Percentiles rank a stretch among this genome's conserved stretches.
Evolutionary conservation across 2,888 invertebrate genomes (phyloP).

Genomic region (Tridacna gigas): DNA sequence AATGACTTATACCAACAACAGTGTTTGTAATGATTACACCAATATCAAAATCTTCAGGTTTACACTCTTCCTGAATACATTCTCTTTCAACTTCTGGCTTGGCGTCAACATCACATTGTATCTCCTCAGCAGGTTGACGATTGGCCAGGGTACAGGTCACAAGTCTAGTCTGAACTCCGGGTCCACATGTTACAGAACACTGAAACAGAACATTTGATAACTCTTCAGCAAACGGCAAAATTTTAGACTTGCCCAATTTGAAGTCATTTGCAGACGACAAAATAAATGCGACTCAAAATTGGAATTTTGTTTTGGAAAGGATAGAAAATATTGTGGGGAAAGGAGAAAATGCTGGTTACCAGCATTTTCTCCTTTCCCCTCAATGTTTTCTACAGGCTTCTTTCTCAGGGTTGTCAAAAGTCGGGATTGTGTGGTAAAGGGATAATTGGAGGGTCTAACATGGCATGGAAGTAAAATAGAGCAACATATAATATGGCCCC

Average conservation of each 20-base stretch:
- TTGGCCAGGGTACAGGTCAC: constrained; percentile 87
- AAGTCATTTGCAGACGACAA: no score
- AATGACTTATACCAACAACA: constrained; percentile 79
- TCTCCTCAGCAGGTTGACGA: constrained; percentile 73
- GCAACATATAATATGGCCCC: no score
- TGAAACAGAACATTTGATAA: constrained; percentile 50
- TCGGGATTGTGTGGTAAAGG: no score
- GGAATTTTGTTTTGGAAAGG: no score
- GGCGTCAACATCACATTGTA: constrained; percentile 74
- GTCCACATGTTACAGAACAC: constrained; percentile 89
- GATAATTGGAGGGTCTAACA: no score
- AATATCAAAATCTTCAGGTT: constrained; percentile 71
- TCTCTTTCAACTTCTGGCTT: constrained; percentile 61
- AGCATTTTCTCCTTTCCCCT: constrained; percentile 6
- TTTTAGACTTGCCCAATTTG: no score
- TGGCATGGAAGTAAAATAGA: no score
- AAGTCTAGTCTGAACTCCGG: constrained; percentile 88
- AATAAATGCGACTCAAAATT: no score
- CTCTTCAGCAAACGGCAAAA: no score
- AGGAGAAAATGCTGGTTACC: not conserved
- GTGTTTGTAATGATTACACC: constrained; percentile 76
- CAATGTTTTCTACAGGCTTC: constrained; percentile 3
- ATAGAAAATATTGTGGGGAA: not conserved
- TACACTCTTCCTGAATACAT: constrained; percentile 69
- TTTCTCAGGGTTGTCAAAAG: no score